Base-by-base conservation (phyloP, 2,113 vertebrate genomes). In the Recurvirostra avosetta region DNA sequence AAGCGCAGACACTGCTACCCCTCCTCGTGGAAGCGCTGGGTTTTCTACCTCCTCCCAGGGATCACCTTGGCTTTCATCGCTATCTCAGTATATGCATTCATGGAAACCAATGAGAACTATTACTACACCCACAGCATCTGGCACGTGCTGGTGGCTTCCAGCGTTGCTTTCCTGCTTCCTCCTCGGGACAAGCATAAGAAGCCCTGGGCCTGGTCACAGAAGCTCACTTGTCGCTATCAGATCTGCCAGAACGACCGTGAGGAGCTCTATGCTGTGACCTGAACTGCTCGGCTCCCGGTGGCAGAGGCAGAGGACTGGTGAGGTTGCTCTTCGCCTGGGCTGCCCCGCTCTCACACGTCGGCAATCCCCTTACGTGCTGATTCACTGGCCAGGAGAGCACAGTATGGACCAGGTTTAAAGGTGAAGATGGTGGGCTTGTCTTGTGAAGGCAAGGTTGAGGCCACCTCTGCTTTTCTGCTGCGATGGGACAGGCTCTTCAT, bases 51-150 rank as follows among this genome's bases (percentile, higher is more conserved):
- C 94, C 77, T 99, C 61, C 99, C 99, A 0, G 99, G 99, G 38
- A 96, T 98, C 25, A 32, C 96, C 50, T 98, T 99, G 78, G 99
- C 99, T 22, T 74, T 99, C 43, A 94, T 98, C 7, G 99, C 99
- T 32, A 95, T 99, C 8, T 97, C 98, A 19, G 97, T 99, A 66
- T 99, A 99, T 50, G 97, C 98, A 34, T 99, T 99, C 86, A 98
- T 99, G 50, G 99, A 99, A 98, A 99, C 99, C 4, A 99, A 98
- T 30, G 98, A 98, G 92, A 99, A 99, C 97, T 99, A 99, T 93
- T 99, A 98, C 97, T 99, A 99, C 93, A 99, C 98, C 0, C 99
- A 99, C 94, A 99, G 99, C 82, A 98, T 99, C 93, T 99, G 99
- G 99, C 99, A 99, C 49, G 71, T 99, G 68, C 98, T 99, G 96